Evolutionary conservation across 2,113 vertebrate species (phyloP), one percentile per base, ranked within the genome.

Genomic region (Onychostruthus taczanowskii): DNA sequence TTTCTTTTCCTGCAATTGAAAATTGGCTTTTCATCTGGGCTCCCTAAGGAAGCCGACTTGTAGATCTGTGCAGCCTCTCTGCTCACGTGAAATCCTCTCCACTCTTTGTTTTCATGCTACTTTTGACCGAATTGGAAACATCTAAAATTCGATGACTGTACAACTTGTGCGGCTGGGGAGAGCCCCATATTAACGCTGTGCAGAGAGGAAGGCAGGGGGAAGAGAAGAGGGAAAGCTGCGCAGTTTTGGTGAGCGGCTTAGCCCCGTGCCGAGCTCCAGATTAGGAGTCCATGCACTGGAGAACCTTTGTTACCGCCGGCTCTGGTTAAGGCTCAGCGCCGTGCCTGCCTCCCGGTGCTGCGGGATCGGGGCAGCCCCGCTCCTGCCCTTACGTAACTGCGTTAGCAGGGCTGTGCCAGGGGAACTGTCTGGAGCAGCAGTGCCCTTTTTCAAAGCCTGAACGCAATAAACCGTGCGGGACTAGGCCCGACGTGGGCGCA

Each of bases 211-310:
- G 46, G 39, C 21, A 13, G 11, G 24, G 24, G 53, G 31, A 4
- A 4, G 4, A 16, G 19, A 26, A 22, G 44, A 14, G 26, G 58
- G 16, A 20, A 41, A 44, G 20, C 11, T 2, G 15, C 18, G n/a
- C 27, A 5, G 31, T 31, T 79, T 27, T 7, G 16, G n/a, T 30
- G 37, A 80, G 22, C 23, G 6, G 35, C 9, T 4, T 0, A 2
- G 24, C 77, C 35, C 43, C 8, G 53, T 9, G 16, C 46, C 19
- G 43, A 70, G 80, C 37, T 58, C 27, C 62, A 9, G 17, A 18
- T 22, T 0, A 2, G 37, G 73, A 59, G 26, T 3, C 8, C 7
- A 0, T 1, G 67, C 49, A 4, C 53, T 9, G 11, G 9, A 28
- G 56, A 37, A 46, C 33, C 78, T 81, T 91, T 93, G 92, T 84